Evolutionary conservation across 1,140 invertebrate species (phyloP).

Genomic region (Drosophila quadrilineata): DNA sequence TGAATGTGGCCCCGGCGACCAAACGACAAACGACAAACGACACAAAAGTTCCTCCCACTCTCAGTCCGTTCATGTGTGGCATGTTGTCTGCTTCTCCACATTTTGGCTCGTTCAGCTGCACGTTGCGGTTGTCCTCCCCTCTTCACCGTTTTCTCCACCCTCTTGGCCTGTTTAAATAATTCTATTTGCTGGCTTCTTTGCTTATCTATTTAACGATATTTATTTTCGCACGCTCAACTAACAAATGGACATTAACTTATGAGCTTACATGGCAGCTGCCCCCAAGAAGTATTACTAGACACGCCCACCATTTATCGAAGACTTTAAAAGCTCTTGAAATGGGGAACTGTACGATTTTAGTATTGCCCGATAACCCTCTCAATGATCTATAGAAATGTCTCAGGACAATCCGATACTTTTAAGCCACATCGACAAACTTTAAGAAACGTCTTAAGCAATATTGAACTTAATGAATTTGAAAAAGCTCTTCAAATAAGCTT

Average conservation of each 20-base stretch:
- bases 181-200: conserved; percentile 66
- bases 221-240: conserved; percentile 44
- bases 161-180: conserved; percentile 40
- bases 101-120: background rate
- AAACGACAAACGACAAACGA: conserved; percentile 24
- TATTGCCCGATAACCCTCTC: no score
- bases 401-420: no score
- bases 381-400: no score
- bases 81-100: background rate
- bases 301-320: no score
- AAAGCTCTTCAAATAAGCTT: no score
- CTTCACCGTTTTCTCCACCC: background rate
- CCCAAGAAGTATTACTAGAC: no score
- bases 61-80: conserved; percentile 2
- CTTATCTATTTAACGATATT: conserved; percentile 66
- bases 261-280: conserved; percentile 22
- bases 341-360: no score
- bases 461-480: no score
- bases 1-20: conserved; percentile 36
- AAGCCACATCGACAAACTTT: no score
- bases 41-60: conserved; percentile 15
- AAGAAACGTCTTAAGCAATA: no score
- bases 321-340: no score
- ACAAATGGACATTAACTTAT: conserved; percentile 35
- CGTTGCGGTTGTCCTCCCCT: background rate